Base-by-base conservation (phyloP, 1,140 invertebrate species). In the Mizuhopecten yessoensis region DNA sequence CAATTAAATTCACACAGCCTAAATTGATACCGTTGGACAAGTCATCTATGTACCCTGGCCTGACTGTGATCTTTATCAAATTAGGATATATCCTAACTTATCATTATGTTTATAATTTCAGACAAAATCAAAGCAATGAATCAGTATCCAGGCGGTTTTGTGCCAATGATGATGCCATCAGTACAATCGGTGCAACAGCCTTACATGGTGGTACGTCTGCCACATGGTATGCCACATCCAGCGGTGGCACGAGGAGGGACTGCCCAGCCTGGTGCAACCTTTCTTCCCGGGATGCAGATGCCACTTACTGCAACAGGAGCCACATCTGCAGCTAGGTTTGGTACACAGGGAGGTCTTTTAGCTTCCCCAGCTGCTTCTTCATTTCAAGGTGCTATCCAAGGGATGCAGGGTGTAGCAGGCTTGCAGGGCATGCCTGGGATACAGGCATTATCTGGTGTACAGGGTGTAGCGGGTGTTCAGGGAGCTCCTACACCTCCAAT, bases 131-230 rank as follows among this genome's bases (percentile, higher is more conserved):
- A 86, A 34, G 89, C 29, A 45, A 92, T 92, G 91, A 92, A 92
- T 92, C 92, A 91, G 34, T 90, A 92, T 90, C 92, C 91, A 34
- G 91, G 57, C 29, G 95, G 95, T 17, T 94, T 95, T 91, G 91
- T 96, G 34, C 95, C 95, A 13, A 95, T 95, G 95, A 94, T 96
- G 94, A 93, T 95, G 91, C 95, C 57, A 94, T 20, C 94, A 92
- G 57, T 90, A 92, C 87, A 88, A 11, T 92, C 34, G 88, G 90
- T 86, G 89, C 57, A 90, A 39, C 93, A 93, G 86, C 95, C 94
- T 89, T 95, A 95, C 89, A 95, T 95, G 95, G 94, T 95, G 92
- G 94, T 95, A 39, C 89, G 93, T 34, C 89, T 94, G 45, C 94
- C 90, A 42, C 91, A 88, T 92, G 94, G 89, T 33, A 88, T 92